These are phyloP conservation scores for Nomada flava DNA, from an alignment of 2,888 invertebrate genomes.

Conservation along the genomic window DNA sequence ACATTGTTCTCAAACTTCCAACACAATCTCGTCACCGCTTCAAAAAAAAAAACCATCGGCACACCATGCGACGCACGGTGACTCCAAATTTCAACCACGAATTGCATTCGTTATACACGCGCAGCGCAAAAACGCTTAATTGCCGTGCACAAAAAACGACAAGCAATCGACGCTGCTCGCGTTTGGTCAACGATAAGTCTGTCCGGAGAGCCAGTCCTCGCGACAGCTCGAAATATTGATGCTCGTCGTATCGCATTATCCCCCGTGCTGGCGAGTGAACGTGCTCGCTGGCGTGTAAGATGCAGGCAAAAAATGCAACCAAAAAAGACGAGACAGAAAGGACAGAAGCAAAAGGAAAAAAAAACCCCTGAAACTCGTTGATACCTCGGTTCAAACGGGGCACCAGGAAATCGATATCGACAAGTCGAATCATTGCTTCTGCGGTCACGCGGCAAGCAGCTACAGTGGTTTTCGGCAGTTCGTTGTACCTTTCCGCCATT, in stretches of 20 bases:
- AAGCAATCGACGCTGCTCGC: constrained; percentile 17
- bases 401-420: constrained; percentile 38
- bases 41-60: no score
- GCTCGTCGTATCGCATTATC: constrained; percentile 21
- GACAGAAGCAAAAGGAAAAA: background rate
- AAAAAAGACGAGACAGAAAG: no score
- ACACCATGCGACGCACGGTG: no score
- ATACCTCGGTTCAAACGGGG: background rate
- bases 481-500: constrained; percentile 46
- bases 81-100: no score
- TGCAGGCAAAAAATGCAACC: background rate
- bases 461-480: constrained; percentile 62
- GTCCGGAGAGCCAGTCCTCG: background rate
- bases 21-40: no score
- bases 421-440: constrained; percentile 42
- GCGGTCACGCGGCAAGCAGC: constrained; percentile 58
- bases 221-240: constrained; percentile 19
- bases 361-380: background rate
- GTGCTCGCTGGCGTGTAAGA: constrained; percentile 15
- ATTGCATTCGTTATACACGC: background rate
- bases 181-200: constrained; percentile 14
- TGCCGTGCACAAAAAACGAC: background rate
- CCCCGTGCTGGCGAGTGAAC: background rate
- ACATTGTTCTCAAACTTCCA: no score
- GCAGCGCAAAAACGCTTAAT: background rate